Conservation (phyloP, 2,888 invertebrate genomes). For the Rotaria macrura region DNA sequence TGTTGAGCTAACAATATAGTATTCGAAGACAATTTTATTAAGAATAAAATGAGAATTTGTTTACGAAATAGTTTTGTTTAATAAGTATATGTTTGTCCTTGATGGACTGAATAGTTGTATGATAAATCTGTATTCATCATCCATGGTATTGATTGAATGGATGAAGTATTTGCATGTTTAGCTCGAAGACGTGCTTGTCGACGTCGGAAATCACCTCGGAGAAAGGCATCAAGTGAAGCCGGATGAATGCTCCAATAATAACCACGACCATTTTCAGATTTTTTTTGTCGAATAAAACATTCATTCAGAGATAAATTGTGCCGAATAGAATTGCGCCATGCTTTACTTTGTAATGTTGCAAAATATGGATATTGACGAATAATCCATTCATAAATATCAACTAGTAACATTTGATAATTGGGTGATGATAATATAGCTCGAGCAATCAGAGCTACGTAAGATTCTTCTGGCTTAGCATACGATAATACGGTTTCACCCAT, state of each 20-base stretch:
- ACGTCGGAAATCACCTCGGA: not conserved
- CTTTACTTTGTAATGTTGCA: not conserved
- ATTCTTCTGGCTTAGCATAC: not conserved
- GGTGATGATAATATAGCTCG: not conserved
- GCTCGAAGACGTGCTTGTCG: conserved; percentile 1
- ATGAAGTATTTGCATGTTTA: not conserved
- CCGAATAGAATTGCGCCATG: not conserved
- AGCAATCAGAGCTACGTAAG: conserved; percentile 10
- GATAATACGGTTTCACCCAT: not conserved
- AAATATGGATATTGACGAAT: not conserved
- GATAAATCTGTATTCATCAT: not conserved
- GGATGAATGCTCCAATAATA: conserved; percentile 18
- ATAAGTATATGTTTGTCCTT: not conserved
- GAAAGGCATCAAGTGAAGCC: not conserved
- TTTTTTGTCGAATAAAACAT: conserved; percentile 7
- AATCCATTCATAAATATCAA: conserved; percentile 1
- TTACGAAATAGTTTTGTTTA: not conserved
- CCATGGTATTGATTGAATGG: not conserved
- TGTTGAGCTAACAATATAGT: too few relatives aligned
- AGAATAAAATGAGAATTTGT: not conserved
- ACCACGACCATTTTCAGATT: conserved; percentile 7
- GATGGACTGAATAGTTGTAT: not conserved
- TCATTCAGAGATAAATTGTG: not conserved
- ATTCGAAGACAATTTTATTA: not conserved
- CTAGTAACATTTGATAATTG: not conserved